Evolutionary conservation across 2,113 vertebrate species (phyloP), one percentile per base, ranked within the genome.

Genomic region (Zootoca vivipara): DNA sequence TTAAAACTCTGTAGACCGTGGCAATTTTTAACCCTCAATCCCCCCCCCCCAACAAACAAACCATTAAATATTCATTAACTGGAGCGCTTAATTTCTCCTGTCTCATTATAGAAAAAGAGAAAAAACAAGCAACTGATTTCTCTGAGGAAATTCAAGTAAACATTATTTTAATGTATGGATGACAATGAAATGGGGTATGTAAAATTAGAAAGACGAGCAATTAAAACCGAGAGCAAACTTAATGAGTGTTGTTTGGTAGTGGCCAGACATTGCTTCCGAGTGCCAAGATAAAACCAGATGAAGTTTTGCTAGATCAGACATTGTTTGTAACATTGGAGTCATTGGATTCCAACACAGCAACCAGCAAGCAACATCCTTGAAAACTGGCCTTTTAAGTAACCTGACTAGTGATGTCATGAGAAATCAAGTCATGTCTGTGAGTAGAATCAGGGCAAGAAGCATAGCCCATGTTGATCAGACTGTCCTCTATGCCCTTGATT

Each of bases 61-160:
- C 46, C 52, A 84, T 15, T 78, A 90, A 91, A 1, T 90, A 16
- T 35, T 91, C 88, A 79, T 70, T 78, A 87, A 52, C 0, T 0
- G 24, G 26, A 83, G 82, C 10, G 3, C 88, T 88, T 90, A 86
- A 83, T 86, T 92, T 91, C 7, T 40, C 64, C 40, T 24, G 70
- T 79, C 30, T 79, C 78, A 70, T 5, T 83, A 79, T 3, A 74
- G 30, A 7, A 4, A 58, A 67, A 38, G 13, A 64, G 38, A 82
- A 67, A 67, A 89, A 87, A 4, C 82, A 91, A 85, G 90, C 80
- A 86, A 38, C 85, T 26, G 9, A 56, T 82, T 4, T 85, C 30
- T 89, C 18, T 89, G 22, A 91, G 46, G 33, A 94, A 89, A 2
- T 89, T 16, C 52, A 88, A 81, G 58, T 87, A 90, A 92, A 77